A percentile compares a stretch with the other conserved stretches of the same genome.
These are phyloP conservation scores for Picus viridis DNA, from an alignment of 2,797 vertebrate species.

Conservation along the genomic window DNA sequence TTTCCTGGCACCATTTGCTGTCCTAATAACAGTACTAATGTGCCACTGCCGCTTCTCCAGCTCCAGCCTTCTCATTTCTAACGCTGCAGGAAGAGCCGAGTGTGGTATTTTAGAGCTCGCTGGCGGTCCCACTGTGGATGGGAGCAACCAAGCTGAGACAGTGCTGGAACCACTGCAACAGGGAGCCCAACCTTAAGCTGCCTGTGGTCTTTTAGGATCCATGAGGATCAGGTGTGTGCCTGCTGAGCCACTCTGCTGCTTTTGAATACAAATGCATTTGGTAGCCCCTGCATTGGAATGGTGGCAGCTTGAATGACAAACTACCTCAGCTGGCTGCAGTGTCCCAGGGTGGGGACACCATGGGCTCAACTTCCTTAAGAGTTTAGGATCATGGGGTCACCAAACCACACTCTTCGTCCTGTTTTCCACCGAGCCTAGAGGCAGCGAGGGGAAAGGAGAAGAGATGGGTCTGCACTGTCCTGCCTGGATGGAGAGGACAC, in stretches of 20 bases:
- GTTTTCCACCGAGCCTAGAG: rapidly evolving
- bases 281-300: rapidly evolving
- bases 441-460: background rate
- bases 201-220: background rate
- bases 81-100: background rate
- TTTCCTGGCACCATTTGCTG: background rate
- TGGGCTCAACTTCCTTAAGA: rapidly evolving
- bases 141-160: rapidly evolving
- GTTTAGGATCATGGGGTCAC: background rate
- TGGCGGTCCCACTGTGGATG: rapidly evolving
- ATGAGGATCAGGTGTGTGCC: background rate
- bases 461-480: background rate
- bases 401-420: rapidly evolving
- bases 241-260: background rate
- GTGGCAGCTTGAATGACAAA: background rate
- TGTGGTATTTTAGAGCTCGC: rapidly evolving
- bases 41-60: rapidly evolving
- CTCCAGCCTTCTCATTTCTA: background rate
- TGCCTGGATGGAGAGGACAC: too few species aligned
- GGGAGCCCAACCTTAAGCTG: background rate
- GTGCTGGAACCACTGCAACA: rapidly evolving
- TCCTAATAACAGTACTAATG: background rate
- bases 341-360: rapidly evolving
- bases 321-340: rapidly evolving
- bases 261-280: background rate